Percentiles rank a stretch among this genome's conserved stretches.
Evolutionary conservation across 2,888 invertebrate species (phyloP).

Genomic region (Crocallis elinguaria): DNA sequence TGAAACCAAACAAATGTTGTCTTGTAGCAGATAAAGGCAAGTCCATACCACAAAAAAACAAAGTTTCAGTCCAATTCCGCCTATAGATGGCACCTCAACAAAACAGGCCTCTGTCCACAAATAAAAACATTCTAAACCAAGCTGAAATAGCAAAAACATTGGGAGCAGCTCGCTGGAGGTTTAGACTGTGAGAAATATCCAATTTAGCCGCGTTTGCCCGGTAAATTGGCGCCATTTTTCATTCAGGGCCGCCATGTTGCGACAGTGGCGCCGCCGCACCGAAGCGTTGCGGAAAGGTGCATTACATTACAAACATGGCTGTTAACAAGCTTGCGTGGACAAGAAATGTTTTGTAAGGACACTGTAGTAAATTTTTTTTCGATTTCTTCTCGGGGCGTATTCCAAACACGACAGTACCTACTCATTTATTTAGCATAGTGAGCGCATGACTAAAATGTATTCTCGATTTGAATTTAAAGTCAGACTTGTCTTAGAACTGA

Average conservation of each 20-base stretch:
- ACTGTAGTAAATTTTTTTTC: not conserved
- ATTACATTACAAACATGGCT: slow-evolving; percentile 29
- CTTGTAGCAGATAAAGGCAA: too few species aligned
- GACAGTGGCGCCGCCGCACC: slow-evolving; percentile 52
- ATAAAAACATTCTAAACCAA: slow-evolving; percentile 39
- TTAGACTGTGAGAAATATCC: slow-evolving; percentile 78
- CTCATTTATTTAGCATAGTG: too few species aligned
- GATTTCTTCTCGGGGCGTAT: too few species aligned
- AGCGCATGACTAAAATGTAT: too few species aligned
- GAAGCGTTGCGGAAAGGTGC: slow-evolving; percentile 26
- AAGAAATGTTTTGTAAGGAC: slow-evolving; percentile 12
- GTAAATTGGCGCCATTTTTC: slow-evolving; percentile 81
- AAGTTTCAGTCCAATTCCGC: slow-evolving; percentile 10
- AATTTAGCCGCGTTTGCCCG: slow-evolving; percentile 78
- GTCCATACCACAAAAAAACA: not conserved
- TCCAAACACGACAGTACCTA: too few species aligned
- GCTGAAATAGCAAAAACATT: slow-evolving; percentile 49
- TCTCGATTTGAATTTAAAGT: too few species aligned
- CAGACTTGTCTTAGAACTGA: not conserved
- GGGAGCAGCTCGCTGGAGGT: slow-evolving; percentile 56
- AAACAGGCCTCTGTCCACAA: slow-evolving; percentile 34
- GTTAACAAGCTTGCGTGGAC: slow-evolving; percentile 15
- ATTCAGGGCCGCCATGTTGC: slow-evolving; percentile 69
- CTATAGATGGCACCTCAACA: slow-evolving; percentile 21
- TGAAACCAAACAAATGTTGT: too few species aligned